These are phyloP conservation scores for Alexandromys fortis DNA, from an alignment of 2,113 vertebrate genomes.

Conservation along the genomic window DNA sequence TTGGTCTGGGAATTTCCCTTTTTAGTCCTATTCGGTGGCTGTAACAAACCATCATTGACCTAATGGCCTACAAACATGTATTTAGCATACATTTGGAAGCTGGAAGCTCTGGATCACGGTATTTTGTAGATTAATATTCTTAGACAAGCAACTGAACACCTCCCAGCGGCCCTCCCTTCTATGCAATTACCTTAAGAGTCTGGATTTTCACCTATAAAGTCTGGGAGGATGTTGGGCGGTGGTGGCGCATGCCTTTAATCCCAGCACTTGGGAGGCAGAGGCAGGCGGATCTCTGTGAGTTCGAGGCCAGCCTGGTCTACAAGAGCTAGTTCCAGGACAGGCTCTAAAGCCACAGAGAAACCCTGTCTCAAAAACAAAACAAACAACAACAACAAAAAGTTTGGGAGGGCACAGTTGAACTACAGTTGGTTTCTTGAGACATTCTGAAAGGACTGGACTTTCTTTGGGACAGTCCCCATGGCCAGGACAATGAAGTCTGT, in stretches of 20 bases:
- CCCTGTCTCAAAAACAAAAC: too few relatives aligned
- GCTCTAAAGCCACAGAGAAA: too few relatives aligned
- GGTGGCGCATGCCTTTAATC: too few relatives aligned
- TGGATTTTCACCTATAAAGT: background rate
- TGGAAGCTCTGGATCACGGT: background rate
- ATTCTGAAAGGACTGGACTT: background rate
- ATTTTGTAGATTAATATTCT: too few relatives aligned
- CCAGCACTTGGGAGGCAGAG: too few relatives aligned
- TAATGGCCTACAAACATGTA: background rate
- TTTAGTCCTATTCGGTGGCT: background rate
- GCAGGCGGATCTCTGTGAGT: too few relatives aligned
- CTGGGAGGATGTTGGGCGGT: too few relatives aligned
- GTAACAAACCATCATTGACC: background rate
- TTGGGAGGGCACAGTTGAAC: background rate
- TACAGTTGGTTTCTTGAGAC: background rate
- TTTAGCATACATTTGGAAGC: background rate
- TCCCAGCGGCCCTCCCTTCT: background rate
- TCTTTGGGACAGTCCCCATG: background rate
- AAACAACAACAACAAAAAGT: too few relatives aligned
- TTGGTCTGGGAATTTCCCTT: background rate
- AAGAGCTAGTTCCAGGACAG: too few relatives aligned
- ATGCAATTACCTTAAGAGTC: background rate
- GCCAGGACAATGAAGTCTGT: background rate
- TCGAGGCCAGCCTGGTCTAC: too few relatives aligned
- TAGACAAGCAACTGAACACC: background rate